These are phyloP conservation scores for Holacanthella duospinosa DNA, from an alignment of 2,888 invertebrate genomes.

Conservation along the genomic window DNA sequence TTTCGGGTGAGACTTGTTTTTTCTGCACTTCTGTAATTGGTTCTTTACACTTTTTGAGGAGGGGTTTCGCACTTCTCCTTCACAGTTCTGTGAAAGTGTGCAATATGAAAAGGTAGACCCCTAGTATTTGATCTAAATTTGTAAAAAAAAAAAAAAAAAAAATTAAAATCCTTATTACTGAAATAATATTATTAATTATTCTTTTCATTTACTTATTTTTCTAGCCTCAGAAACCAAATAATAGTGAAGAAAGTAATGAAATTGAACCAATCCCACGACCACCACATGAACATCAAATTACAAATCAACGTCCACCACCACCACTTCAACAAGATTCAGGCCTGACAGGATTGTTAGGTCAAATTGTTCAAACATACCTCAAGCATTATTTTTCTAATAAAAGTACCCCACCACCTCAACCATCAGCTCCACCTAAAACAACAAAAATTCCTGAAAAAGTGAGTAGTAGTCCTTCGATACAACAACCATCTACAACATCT, in stretches of 20 bases:
- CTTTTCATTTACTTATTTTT: no score
- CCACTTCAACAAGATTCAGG: constrained; percentile 1
- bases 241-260: constrained; percentile 1
- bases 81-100: no score
- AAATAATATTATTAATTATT: no score
- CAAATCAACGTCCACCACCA: constrained; percentile 1
- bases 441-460: neutral
- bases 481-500: constrained; percentile 2
- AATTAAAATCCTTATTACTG: no score
- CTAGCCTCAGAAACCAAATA: neutral
- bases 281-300: neutral
- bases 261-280: constrained; percentile 7
- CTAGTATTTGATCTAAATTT: no score
- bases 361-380: constrained; percentile 30
- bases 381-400: constrained; percentile 24
- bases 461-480: neutral
- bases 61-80: no score
- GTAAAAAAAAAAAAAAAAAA: no score
- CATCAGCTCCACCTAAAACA: constrained; percentile 2
- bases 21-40: no score
- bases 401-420: constrained; percentile 13
- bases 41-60: no score
- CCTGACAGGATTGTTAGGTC: constrained; percentile 20
- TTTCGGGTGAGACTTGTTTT: no score
- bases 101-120: no score